These are phyloP conservation scores for Plectrocnemia conspersa DNA, from an alignment of 1,140 invertebrate genomes.

Conservation along the genomic window DNA sequence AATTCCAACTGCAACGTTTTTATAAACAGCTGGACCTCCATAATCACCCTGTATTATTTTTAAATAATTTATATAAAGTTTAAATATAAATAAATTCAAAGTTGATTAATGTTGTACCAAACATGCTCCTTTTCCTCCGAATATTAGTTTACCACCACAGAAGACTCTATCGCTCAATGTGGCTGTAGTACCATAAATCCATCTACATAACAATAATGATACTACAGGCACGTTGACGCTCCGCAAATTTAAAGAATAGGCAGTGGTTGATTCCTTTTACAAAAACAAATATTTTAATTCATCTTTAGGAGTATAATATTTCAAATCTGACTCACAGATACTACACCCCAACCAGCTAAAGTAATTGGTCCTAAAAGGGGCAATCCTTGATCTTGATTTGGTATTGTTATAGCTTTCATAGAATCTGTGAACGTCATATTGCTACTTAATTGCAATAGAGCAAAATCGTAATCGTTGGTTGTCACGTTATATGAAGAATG, in stretches of 20 bases:
- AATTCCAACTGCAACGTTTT: background rate
- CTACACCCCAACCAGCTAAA: constrained; percentile 47
- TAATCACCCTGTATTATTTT: background rate
- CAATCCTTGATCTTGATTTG: constrained; percentile 38
- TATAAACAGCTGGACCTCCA: background rate
- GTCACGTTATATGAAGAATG: constrained; percentile 42
- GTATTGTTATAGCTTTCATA: constrained; percentile 41
- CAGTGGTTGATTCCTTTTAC: constrained; percentile 38
- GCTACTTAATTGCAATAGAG: constrained; percentile 39
- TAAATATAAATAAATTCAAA: too few species aligned
- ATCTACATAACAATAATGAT: constrained; percentile 43
- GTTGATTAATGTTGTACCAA: constrained; percentile 39
- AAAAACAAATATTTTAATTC: too few species aligned
- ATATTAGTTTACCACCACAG: constrained; percentile 47
- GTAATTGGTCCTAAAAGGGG: constrained; percentile 41
- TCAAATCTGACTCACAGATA: constrained; percentile 41
- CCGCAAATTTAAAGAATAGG: constrained; percentile 41
- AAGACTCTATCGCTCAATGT: constrained; percentile 47
- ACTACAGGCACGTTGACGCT: constrained; percentile 46
- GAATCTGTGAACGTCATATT: constrained; percentile 39
- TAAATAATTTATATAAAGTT: too few species aligned
- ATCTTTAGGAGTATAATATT: constrained; percentile 3
- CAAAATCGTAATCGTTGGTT: constrained; percentile 48
- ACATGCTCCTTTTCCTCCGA: constrained; percentile 48
- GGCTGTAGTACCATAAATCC: constrained; percentile 44